These are phyloP conservation scores for Ceratosolen solmsi DNA, from an alignment of 1,140 invertebrate genomes.

Conservation along the genomic window DNA sequence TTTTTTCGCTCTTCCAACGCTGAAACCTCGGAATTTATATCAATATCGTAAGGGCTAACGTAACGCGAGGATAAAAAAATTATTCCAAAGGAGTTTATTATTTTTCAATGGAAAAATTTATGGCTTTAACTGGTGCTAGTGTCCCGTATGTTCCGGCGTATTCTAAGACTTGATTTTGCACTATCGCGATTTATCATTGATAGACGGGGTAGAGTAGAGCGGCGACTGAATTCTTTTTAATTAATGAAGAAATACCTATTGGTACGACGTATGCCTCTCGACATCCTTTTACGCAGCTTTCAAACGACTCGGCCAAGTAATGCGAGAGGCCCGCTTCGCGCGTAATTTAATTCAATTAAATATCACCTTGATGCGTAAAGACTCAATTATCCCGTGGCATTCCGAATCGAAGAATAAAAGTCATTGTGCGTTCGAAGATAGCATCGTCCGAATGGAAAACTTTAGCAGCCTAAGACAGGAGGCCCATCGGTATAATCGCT, in stretches of 20 bases:
- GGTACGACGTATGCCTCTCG: neutral
- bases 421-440: neutral
- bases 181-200: neutral
- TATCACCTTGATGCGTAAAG: neutral
- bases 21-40: too few species aligned
- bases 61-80: too few species aligned
- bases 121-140: too few species aligned
- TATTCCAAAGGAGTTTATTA: too few species aligned
- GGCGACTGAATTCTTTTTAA: neutral
- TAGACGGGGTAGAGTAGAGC: neutral
- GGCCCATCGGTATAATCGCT: neutral
- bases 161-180: neutral
- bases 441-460: neutral
- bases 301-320: neutral
- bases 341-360: constrained; percentile 4
- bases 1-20: too few species aligned
- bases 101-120: too few species aligned
- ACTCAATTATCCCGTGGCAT: neutral
- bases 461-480: neutral
- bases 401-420: neutral
- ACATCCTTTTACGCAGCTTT: neutral
- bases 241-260: neutral
- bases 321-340: neutral
- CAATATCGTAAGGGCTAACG: too few species aligned
- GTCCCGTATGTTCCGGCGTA: too few species aligned